phyloP scores from a whole-genome alignment of 1,140 invertebrate genomes.

The Musca domestica region DNA sequence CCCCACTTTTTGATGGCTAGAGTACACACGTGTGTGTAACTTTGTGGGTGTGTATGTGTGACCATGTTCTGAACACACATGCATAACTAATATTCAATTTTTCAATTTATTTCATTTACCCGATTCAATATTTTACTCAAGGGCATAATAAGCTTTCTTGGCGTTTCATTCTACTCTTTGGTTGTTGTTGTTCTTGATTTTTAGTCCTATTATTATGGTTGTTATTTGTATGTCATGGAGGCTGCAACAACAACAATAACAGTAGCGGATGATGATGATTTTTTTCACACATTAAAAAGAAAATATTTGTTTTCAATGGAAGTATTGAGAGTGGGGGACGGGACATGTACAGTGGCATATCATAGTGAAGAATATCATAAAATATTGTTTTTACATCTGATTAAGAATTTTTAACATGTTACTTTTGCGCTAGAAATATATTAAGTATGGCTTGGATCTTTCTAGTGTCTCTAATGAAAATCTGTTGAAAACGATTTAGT shows the following conservation, averaged over 20 bases:
- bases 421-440: no score
- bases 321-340: no score
- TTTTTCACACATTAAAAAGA: conserved; percentile 15
- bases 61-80: background rate
- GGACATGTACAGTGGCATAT: no score
- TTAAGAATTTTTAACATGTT: no score
- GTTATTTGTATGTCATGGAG: background rate
- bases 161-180: conserved; percentile 1
- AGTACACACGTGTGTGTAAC: background rate
- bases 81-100: conserved; percentile 15
- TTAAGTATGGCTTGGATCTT: no score
- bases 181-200: background rate
- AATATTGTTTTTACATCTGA: no score
- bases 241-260: background rate
- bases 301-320: background rate
- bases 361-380: no score
- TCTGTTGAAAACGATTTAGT: no score
- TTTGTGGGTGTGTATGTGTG: background rate
- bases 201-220: background rate
- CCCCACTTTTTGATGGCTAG: background rate
- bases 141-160: conserved; percentile 21
- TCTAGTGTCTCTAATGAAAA: no score
- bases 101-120: conserved; percentile 20
- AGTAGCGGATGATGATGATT: background rate
- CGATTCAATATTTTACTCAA: conserved; percentile 26